Percentiles rank a stretch among this genome's conserved stretches.
Conservation (phyloP, 2,888 invertebrate species). For the Lamellibrachia satsuma region DNA sequence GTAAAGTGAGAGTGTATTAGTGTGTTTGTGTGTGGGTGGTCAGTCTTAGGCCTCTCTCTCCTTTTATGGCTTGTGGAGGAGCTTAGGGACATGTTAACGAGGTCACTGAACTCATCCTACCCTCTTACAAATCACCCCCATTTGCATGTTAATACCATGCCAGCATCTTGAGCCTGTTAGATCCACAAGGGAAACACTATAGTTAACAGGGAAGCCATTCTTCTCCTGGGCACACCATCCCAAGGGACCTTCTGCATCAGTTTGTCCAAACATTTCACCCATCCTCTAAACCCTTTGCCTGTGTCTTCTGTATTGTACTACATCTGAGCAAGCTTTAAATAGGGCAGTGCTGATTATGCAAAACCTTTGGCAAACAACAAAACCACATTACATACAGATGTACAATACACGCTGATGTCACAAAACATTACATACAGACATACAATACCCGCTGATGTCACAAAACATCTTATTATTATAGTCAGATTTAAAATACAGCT, state of each 20-base stretch:
- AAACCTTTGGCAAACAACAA: not conserved
- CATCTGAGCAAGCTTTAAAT: not conserved
- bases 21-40: not conserved
- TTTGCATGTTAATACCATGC: not conserved
- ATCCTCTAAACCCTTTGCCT: not conserved
- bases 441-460: not conserved
- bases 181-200: not conserved
- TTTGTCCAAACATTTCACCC: not conserved
- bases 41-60: not conserved
- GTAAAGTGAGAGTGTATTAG: not conserved
- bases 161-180: not conserved
- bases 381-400: not conserved
- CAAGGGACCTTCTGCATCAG: not conserved
- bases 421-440: not conserved
- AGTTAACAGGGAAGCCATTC: not conserved
- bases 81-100: not conserved
- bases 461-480: not conserved
- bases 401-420: not conserved
- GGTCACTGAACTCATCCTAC: not conserved
- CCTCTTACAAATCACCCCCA: not conserved
- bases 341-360: not conserved
- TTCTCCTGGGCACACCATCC: not conserved
- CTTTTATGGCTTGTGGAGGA: not conserved
- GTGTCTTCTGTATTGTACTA: not conserved
- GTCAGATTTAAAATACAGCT: no score